A percentile compares a stretch with the other conserved stretches of the same genome.
phyloP scores from a whole-genome alignment of 2,888 invertebrate species.

The Sympetrum striolatum region DNA sequence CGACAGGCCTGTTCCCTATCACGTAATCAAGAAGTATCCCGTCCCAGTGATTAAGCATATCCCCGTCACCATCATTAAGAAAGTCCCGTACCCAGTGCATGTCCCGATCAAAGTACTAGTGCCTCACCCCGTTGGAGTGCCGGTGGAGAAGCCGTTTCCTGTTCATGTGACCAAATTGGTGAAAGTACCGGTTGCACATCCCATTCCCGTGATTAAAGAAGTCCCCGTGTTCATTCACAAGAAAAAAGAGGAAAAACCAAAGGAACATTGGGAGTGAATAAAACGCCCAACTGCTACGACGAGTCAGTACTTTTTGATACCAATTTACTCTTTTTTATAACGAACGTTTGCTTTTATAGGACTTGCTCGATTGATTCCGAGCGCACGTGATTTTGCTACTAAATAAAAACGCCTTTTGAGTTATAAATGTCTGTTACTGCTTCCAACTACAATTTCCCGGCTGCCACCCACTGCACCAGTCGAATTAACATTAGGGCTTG shows the following conservation, averaged over 20 bases:
- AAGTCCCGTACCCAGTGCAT: slow-evolving; percentile 13
- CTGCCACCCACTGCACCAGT: too few species aligned
- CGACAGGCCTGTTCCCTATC: neutral
- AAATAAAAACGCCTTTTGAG: too few species aligned
- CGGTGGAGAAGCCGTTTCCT: neutral
- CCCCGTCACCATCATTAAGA: neutral
- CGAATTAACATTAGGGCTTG: too few species aligned
- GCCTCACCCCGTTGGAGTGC: neutral
- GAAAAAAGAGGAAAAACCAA: neutral
- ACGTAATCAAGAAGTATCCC: neutral
- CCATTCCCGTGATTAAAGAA: neutral
- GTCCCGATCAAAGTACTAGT: neutral
- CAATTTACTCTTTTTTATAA: too few species aligned
- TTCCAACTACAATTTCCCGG: too few species aligned
- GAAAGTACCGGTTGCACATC: neutral
- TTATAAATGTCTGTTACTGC: too few species aligned
- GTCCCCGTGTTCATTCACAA: neutral
- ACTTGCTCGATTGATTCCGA: too few species aligned
- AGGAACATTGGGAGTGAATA: neutral
- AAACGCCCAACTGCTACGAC: too few species aligned
- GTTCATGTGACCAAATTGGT: neutral
- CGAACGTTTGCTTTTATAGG: too few species aligned
- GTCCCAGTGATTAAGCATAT: neutral
- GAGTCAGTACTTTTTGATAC: too few species aligned
- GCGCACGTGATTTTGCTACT: too few species aligned